Percentiles rank a stretch among this genome's conserved stretches.
Evolutionary conservation across 2,797 vertebrate genomes (phyloP).

Genomic region (Antrozous pallidus): DNA sequence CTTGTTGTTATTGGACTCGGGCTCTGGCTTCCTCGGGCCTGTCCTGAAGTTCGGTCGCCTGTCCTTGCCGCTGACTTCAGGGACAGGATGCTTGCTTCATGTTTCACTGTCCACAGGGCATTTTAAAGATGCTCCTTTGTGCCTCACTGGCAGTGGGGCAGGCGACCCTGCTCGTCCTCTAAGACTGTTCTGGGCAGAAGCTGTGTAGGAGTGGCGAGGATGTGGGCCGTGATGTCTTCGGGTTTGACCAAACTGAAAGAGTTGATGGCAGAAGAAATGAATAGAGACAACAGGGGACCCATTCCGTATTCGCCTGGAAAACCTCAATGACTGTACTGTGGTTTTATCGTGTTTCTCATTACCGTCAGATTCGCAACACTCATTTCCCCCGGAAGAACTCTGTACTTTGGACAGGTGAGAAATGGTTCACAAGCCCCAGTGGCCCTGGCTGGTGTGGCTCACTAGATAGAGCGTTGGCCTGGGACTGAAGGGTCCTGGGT

Average conservation of each 20-base stretch:
- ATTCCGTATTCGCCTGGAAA: neutral
- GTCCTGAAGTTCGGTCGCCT: neutral
- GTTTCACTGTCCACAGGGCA: neutral
- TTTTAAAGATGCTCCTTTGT: conserved; percentile 34
- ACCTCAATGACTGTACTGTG: neutral
- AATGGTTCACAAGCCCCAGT: neutral
- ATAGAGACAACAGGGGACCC: neutral
- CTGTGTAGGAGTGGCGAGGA: neutral
- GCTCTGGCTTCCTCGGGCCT: conserved; percentile 3
- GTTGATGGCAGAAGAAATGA: neutral
- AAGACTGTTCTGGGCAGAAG: neutral
- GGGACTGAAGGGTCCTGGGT: no score
- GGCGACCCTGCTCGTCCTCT: conserved; percentile 4
- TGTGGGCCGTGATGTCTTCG: neutral
- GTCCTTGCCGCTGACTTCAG: neutral
- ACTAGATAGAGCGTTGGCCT: no score
- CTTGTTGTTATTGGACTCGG: conserved; percentile 7
- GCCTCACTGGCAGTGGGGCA: neutral
- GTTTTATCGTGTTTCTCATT: neutral
- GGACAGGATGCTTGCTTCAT: conserved; percentile 35
- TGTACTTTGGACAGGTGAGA: neutral
- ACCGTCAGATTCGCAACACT: neutral
- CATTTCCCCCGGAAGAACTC: neutral
- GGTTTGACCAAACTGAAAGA: neutral
- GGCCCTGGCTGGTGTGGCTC: no score